These are phyloP conservation scores for Lutraria lutraria DNA, from an alignment of 2,888 invertebrate genomes.

Conservation along the genomic window DNA sequence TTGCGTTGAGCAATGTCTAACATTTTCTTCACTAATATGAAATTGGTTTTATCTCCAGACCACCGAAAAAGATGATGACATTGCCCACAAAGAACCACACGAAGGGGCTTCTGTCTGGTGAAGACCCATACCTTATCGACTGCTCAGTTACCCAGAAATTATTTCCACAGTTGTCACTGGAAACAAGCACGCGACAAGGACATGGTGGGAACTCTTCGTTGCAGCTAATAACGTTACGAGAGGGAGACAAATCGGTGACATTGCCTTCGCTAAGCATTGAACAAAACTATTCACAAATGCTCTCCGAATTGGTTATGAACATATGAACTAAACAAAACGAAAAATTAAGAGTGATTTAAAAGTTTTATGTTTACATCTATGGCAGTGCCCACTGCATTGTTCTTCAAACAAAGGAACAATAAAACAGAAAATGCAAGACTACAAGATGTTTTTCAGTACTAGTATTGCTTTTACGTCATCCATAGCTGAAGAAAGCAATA, in stretches of 20 bases:
- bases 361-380: neutral
- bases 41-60: conserved; percentile 65
- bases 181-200: conserved; percentile 69
- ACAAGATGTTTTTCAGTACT: neutral
- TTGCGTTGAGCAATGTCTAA: too few relatives aligned
- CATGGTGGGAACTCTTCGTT: conserved; percentile 79
- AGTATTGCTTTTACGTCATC: neutral
- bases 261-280: conserved; percentile 87
- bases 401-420: neutral
- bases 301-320: conserved; percentile 88
- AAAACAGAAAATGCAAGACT: too few relatives aligned
- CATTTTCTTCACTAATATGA: too few relatives aligned
- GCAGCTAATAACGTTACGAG: conserved; percentile 85
- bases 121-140: conserved; percentile 88
- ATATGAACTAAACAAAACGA: conserved; percentile 41
- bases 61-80: conserved; percentile 74
- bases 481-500: neutral
- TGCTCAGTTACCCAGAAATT: conserved; percentile 85
- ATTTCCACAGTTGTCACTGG: conserved; percentile 86
- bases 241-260: conserved; percentile 86
- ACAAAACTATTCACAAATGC: conserved; percentile 88
- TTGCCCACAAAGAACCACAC: conserved; percentile 71
- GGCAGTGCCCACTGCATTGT: neutral
- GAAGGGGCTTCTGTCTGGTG: conserved; percentile 85
- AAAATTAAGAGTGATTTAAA: neutral